phyloP scores from a whole-genome alignment of 2,888 invertebrate species.

The Pterostichus niger region DNA sequence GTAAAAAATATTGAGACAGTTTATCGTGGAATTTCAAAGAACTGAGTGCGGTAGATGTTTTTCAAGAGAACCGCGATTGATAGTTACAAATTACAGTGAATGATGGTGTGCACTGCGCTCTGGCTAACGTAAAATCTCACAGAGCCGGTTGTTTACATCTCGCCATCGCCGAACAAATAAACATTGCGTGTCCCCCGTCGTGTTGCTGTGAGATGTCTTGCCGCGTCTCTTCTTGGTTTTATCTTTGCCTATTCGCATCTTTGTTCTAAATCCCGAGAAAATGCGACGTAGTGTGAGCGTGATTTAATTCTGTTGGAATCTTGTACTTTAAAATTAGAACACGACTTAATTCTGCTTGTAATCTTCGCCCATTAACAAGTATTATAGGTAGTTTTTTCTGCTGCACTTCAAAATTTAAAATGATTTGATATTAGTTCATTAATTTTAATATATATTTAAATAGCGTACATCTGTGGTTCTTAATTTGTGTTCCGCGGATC shows the following conservation, averaged over 20 bases:
- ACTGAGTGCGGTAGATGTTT: too few relatives aligned
- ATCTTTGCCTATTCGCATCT: constrained; percentile 4
- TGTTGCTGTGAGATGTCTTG: constrained; percentile 33
- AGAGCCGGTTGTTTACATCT: constrained; percentile 60
- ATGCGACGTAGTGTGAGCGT: background rate
- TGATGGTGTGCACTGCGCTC: constrained; percentile 32
- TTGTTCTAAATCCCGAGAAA: constrained; percentile 37
- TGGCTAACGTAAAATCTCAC: constrained; percentile 46
- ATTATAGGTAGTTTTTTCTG: background rate
- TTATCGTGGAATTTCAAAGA: too few relatives aligned
- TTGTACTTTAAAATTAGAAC: constrained; percentile 10
- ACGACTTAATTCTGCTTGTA: background rate
- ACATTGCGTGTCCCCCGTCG: constrained; percentile 42
- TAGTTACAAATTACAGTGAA: constrained; percentile 46
- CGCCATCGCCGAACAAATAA: constrained; percentile 59
- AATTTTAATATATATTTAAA: background rate
- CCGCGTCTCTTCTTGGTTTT: background rate
- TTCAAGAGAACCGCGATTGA: constrained; percentile 8
- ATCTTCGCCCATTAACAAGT: background rate
- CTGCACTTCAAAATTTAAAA: background rate
- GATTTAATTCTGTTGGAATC: constrained; percentile 13
- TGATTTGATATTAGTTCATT: background rate
- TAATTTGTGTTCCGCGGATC: too few relatives aligned
- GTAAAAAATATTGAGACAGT: too few relatives aligned
- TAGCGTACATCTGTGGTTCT: too few relatives aligned